These are phyloP conservation scores for Toxotes jaculatrix DNA, from an alignment of 2,113 vertebrate species.

Conservation along the genomic window DNA sequence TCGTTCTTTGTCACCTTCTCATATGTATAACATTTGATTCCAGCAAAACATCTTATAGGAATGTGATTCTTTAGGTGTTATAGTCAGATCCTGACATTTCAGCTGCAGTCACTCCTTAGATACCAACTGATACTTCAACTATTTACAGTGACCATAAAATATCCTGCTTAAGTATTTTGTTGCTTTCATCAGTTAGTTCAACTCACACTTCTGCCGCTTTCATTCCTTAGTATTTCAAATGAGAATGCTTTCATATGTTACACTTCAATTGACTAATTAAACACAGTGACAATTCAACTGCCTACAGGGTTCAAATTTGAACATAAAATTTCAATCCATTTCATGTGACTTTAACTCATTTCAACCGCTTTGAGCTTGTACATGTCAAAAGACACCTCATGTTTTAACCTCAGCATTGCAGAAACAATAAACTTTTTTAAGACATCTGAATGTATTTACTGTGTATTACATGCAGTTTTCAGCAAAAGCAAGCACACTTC, in stretches of 20 bases:
- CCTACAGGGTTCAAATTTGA: not conserved
- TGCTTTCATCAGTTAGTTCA: too few relatives aligned
- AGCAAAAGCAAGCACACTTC: not conserved
- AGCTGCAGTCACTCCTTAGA: not conserved
- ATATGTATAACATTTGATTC: conserved; percentile 20
- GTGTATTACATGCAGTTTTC: not conserved
- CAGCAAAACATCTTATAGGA: conserved; percentile 3
- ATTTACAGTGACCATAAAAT: too few relatives aligned
- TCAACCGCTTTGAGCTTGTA: not conserved
- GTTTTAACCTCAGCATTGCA: not conserved
- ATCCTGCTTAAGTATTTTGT: too few relatives aligned
- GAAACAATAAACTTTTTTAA: not conserved
- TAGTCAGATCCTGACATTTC: not conserved
- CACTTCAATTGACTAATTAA: not conserved
- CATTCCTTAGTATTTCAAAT: not conserved
- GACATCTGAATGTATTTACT: not conserved
- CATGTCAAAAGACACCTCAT: not conserved
- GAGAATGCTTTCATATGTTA: too few relatives aligned
- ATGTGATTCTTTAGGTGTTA: not conserved
- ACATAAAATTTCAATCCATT: not conserved
- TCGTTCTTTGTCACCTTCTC: conserved; percentile 10
- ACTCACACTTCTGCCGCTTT: not conserved
- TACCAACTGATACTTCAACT: not conserved
- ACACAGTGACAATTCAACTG: not conserved
- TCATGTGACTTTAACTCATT: too few relatives aligned